These are phyloP conservation scores for Amphipyra berbera DNA, from an alignment of 2,888 invertebrate genomes.

Conservation along the genomic window DNA sequence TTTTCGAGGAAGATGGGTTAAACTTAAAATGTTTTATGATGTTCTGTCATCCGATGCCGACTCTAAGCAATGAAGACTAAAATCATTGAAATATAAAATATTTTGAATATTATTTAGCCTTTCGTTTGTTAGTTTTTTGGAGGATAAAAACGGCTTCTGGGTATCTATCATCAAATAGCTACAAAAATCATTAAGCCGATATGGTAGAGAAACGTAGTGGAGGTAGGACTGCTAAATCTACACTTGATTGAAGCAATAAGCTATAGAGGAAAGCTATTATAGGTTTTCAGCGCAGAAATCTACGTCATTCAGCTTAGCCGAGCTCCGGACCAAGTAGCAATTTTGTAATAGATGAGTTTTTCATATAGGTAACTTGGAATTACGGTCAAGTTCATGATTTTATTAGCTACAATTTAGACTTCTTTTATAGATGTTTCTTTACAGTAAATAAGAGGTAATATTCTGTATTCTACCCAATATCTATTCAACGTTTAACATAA, in stretches of 20 bases:
- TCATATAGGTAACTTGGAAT: constrained; percentile 13
- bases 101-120: too few relatives aligned
- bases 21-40: too few relatives aligned
- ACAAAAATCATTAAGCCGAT: not conserved
- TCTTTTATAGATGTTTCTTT: not conserved
- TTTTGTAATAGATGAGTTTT: constrained; percentile 37
- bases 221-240: constrained; percentile 16
- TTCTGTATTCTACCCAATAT: not conserved
- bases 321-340: constrained; percentile 24
- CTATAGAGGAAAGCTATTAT: constrained; percentile 32
- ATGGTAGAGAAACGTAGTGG: not conserved
- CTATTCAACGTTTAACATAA: constrained; percentile 22
- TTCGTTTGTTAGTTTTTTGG: too few relatives aligned
- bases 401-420: not conserved
- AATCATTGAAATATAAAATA: too few relatives aligned
- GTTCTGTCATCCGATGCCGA: too few relatives aligned
- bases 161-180: too few relatives aligned
- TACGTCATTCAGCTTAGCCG: constrained; percentile 35
- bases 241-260: constrained; percentile 48
- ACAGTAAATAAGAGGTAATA: not conserved
- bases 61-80: too few relatives aligned
- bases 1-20: too few relatives aligned
- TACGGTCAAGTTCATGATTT: not conserved
- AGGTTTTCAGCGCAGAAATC: constrained; percentile 41
- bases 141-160: too few relatives aligned